Conservation (phyloP, 92 coral and sea anemone species). For the Palythoa grandiflora region DNA sequence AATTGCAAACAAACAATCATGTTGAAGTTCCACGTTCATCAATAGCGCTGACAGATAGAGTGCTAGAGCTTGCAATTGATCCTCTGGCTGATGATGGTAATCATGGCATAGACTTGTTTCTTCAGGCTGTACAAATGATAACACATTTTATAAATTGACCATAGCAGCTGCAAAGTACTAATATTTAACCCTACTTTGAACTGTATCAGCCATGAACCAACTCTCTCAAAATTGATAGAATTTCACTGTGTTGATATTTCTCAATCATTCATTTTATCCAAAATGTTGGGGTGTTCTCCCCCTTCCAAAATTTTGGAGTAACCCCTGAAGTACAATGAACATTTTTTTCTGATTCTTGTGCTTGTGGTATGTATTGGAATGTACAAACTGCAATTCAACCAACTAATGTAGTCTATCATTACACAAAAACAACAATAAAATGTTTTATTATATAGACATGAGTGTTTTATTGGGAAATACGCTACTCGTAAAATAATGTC, state of each 20-base stretch:
- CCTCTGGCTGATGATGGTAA: conserved; percentile 69
- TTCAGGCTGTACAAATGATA: conserved; percentile 57
- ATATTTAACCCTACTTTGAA: conserved; percentile 2
- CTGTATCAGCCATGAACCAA: conserved; percentile 6
- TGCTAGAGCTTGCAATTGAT: conserved; percentile 60
- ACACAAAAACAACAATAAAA: background rate
- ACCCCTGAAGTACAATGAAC: background rate
- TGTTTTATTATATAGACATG: too few species aligned
- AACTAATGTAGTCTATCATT: background rate
- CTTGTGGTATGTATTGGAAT: background rate
- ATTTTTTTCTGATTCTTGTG: background rate
- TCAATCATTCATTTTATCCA: conserved; percentile 6
- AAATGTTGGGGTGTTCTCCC: background rate
- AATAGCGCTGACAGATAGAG: conserved; percentile 63
- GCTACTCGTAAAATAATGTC: background rate
- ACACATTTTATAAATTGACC: conserved; percentile 31
- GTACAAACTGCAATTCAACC: background rate
- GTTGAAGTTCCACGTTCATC: conserved; percentile 73
- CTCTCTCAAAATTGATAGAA: conserved; percentile 3
- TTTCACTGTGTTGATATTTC: background rate
- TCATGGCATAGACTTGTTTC: conserved; percentile 71
- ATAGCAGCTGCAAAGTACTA: background rate
- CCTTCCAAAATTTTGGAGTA: background rate
- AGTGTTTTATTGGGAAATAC: too few species aligned
- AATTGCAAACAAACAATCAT: conserved; percentile 64